phyloP scores from a whole-genome alignment of 2,797 vertebrate species.

The Acanthiza pusilla region DNA sequence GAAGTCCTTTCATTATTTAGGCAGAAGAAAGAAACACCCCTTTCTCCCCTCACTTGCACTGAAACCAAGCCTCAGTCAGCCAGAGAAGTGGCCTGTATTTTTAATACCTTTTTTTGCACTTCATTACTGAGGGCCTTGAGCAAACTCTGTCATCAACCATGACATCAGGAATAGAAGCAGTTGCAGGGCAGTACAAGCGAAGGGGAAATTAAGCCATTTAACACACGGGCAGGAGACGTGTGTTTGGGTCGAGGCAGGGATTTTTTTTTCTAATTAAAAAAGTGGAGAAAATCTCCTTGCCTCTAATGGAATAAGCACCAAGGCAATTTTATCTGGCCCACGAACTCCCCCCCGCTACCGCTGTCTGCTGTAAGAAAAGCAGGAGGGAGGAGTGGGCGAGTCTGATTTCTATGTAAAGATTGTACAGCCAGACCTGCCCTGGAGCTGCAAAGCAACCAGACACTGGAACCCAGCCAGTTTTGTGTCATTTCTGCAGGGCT shows the following conservation, averaged over 20 bases:
- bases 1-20: not conserved
- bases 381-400: not conserved
- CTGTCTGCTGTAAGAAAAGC: not conserved
- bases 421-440: not conserved
- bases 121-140: not conserved
- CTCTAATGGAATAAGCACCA: not conserved
- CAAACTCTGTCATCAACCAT: not conserved
- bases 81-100: not conserved
- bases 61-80: not conserved
- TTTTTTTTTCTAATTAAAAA: slow-evolving; percentile 16
- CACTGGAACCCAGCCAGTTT: not conserved
- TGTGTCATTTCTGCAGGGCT: not conserved
- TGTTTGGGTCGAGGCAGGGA: not conserved
- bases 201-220: slow-evolving; percentile 22
- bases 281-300: not conserved
- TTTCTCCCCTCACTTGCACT: not conserved
- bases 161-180: not conserved
- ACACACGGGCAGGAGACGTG: not conserved
- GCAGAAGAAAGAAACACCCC: not conserved
- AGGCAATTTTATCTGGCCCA: not conserved
- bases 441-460: slow-evolving; percentile 21
- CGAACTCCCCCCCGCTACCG: not conserved
- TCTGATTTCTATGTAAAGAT: not conserved
- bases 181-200: not conserved
- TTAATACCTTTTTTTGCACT: slow-evolving; percentile 2